Percentiles rank a stretch among this genome's conserved stretches.
These are phyloP conservation scores for Heterotis niloticus DNA, from an alignment of 2,113 vertebrate genomes.

Conservation along the genomic window DNA sequence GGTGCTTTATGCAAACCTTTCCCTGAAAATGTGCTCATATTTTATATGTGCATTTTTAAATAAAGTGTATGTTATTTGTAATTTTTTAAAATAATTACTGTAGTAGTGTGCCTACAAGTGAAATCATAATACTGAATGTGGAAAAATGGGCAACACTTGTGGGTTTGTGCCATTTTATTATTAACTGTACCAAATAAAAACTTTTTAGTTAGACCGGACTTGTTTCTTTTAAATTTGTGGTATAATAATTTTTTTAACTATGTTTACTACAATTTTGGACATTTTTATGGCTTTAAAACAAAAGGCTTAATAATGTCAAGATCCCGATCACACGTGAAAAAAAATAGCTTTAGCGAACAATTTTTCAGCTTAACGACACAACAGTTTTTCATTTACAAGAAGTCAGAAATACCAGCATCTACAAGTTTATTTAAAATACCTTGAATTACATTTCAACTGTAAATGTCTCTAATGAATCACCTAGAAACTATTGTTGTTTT, in stretches of 20 bases:
- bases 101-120: background rate
- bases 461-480: background rate
- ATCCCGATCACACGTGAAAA: background rate
- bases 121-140: background rate
- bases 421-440: conserved; percentile 28
- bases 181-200: conserved; percentile 13
- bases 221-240: background rate
- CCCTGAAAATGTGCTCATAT: conserved; percentile 15
- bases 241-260: background rate
- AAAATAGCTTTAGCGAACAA: background rate
- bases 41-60: too few species aligned
- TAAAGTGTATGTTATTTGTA: too few species aligned
- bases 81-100: conserved; percentile 24
- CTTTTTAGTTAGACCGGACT: background rate
- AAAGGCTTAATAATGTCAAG: background rate
- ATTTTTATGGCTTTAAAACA: background rate
- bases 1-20: conserved; percentile 33
- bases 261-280: background rate
- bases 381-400: background rate
- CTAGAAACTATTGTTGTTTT: background rate
- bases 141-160: background rate
- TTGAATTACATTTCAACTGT: conserved; percentile 23
- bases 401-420: background rate
- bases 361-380: background rate
- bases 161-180: background rate